Percentiles rank a stretch among this genome's conserved stretches.
phyloP scores from a whole-genome alignment of 2,113 vertebrate species.

The Polypterus bichir region DNA sequence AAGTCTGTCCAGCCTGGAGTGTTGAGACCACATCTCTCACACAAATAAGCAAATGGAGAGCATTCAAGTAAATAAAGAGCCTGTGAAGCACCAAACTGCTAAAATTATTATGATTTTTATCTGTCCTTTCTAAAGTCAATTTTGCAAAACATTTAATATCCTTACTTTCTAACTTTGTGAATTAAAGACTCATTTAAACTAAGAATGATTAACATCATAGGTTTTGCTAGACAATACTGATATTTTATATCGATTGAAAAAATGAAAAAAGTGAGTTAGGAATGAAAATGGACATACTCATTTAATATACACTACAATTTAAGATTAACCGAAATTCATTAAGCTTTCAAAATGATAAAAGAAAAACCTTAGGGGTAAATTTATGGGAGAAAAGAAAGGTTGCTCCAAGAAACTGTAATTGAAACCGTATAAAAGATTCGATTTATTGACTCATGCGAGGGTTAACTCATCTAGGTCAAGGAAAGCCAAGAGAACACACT shows the following conservation, averaged over 20 bases:
- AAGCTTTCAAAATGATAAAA: constrained; percentile 7
- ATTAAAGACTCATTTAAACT: neutral
- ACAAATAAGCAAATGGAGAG: too few species aligned
- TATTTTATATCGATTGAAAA: constrained; percentile 6
- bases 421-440: constrained; percentile 8
- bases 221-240: constrained; percentile 3
- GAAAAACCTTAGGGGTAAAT: constrained; percentile 11
- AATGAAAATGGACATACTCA: constrained; percentile 1
- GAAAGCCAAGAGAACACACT: neutral
- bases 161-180: neutral
- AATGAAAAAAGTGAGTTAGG: constrained; percentile 6
- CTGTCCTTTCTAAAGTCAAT: too few species aligned
- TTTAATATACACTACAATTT: constrained; percentile 8
- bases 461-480: constrained; percentile 8
- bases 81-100: too few species aligned
- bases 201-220: neutral
- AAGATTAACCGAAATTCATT: constrained; percentile 7
- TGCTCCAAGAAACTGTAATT: constrained; percentile 6
- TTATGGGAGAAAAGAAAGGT: constrained; percentile 9
- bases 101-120: too few species aligned
- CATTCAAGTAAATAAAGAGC: too few species aligned
- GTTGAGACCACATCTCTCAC: too few species aligned
- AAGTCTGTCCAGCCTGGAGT: too few species aligned
- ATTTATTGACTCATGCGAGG: constrained; percentile 16
- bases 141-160: too few species aligned